phyloP scores from a whole-genome alignment of 1,140 invertebrate genomes.

The Drosophila lacteicornis region DNA sequence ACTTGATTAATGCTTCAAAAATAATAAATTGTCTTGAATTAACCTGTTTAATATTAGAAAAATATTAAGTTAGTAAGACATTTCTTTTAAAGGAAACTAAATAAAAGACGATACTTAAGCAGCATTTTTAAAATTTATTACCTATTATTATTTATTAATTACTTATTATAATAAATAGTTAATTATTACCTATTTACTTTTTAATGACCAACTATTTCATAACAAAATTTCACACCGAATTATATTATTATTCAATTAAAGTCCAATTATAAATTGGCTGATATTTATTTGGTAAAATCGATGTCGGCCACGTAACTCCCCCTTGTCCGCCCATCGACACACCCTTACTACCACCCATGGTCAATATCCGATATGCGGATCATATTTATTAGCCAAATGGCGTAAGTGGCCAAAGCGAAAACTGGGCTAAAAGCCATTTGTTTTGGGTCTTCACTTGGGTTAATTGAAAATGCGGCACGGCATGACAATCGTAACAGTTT shows the following conservation, averaged over 20 bases:
- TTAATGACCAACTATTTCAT: not conserved
- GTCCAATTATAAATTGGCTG: not conserved
- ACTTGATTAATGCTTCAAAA: too few species aligned
- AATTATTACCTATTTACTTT: not conserved
- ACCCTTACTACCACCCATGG: conserved; percentile 35
- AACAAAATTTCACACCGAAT: not conserved
- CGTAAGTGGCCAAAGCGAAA: conserved; percentile 19
- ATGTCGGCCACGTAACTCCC: conserved; percentile 7
- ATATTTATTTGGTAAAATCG: conserved; percentile 15
- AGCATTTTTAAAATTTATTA: too few species aligned
- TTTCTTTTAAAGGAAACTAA: too few species aligned
- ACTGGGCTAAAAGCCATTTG: conserved; percentile 23
- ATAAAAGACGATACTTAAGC: too few species aligned
- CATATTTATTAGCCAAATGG: conserved; percentile 45
- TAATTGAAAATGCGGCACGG: conserved; percentile 38
- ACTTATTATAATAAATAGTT: too few species aligned
- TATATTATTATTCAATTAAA: conserved; percentile 23
- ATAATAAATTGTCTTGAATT: too few species aligned
- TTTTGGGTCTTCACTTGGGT: conserved; percentile 35
- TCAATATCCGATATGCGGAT: conserved; percentile 69
- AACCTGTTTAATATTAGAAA: too few species aligned
- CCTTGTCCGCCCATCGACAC: not conserved
- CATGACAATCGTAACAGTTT: conserved; percentile 39
- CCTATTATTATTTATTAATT: too few species aligned
- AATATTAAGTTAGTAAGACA: too few species aligned